These are phyloP conservation scores for Cricetomys ansorgei DNA, from an alignment of 2,113 vertebrate genomes.

Conservation along the genomic window DNA sequence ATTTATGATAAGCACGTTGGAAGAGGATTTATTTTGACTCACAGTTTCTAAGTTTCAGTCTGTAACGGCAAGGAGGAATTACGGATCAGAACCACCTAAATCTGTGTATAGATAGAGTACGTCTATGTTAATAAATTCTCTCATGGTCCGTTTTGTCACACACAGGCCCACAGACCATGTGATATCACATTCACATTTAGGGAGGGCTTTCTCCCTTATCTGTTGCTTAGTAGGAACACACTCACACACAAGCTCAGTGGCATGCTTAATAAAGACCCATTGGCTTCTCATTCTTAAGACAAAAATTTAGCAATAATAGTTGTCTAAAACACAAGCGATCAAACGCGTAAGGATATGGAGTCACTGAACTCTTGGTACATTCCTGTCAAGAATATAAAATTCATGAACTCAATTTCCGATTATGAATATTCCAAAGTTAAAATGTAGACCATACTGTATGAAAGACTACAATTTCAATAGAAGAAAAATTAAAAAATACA, in stretches of 20 bases:
- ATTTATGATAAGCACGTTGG: not conserved
- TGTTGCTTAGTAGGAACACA: not conserved
- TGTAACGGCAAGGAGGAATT: not conserved
- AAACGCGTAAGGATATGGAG: not conserved
- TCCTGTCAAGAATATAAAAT: not conserved
- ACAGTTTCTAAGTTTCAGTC: not conserved
- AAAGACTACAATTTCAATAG: not conserved
- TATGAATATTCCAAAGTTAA: not conserved
- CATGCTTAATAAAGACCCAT: not conserved
- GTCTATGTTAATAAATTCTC: not conserved
- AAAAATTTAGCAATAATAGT: not conserved
- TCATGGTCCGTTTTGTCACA: not conserved
- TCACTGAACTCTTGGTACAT: not conserved
- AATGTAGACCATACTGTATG: not conserved
- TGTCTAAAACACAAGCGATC: not conserved
- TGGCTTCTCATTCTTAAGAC: not conserved
- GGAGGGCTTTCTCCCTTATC: not conserved
- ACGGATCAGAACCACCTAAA: accelerated
- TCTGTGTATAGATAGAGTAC: accelerated
- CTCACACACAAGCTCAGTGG: not conserved
- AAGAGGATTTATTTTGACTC: not conserved
- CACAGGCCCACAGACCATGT: not conserved
- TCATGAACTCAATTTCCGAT: not conserved
- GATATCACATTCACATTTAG: not conserved
- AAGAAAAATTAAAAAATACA: not conserved